Evolutionary conservation across 2,797 vertebrate species (phyloP), one percentile per base, ranked within the genome.

Genomic region (Melanotaenia pygmaea): DNA sequence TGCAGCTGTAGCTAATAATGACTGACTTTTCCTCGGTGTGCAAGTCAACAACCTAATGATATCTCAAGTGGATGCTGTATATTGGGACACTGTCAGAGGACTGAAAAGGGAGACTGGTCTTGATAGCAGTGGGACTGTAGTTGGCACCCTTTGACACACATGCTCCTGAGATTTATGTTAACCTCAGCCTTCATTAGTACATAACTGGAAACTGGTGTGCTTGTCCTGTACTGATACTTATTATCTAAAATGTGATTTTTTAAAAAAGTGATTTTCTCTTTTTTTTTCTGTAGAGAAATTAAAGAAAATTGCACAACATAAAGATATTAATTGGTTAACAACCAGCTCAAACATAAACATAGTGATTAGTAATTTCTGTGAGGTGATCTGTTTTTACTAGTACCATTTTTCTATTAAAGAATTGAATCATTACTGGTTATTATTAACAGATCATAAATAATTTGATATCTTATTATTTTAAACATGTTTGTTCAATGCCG

Each of bases 41-140:
- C 72, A 26, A 16, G 59, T 84, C 57, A 75, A 60, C 80, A 72
- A 35, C 61, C 63, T 89, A 86, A 84, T 89, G 84, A 84, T 72
- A 76, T 75, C 89, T 79, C 89, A 65, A 74, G 83, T 63, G 90
- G 74, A 50, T 70, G 61, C 47, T 60, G 54, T 86, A 86, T 89
- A 88, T 86, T 82, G 24, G 67, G 79, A 84, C 56, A 10, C 16
- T 61, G 26, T 68, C 69, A 68, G 64, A 72, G 59, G 59, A 63
- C 56, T 34, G n/a, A 59, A 69, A 63, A 18, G 11, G 60, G 59
- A 22, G 58, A 64, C 40, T 22, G 40, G 26, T 51, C 61, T 71
- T 67, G 35, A 72, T 57, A 63, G 67, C 80, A 45, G 0, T 30
- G 53, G 68, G 82, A 47, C 65, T 66, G 35, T 56, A 66, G 34